Evolutionary conservation across 2,797 vertebrate genomes (phyloP).

Genomic region (Girardinus metallicus): DNA sequence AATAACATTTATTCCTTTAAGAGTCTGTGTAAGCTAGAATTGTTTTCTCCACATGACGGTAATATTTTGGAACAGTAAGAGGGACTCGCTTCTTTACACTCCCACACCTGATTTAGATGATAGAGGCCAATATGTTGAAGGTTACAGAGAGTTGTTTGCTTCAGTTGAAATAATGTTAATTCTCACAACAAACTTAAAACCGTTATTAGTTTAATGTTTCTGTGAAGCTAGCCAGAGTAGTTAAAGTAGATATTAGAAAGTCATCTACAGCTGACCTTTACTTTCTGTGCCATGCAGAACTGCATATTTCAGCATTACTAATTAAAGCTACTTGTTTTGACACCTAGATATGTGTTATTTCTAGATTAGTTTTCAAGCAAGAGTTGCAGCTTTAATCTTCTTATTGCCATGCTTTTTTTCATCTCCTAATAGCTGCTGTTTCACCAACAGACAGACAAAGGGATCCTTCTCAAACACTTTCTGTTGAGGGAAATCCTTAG

Average conservation of each 20-base stretch:
- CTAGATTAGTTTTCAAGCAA: conserved; percentile 21
- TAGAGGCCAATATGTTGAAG: background rate
- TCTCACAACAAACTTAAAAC: background rate
- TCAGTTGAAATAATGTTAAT: background rate
- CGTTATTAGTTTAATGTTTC: background rate
- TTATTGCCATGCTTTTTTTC: conserved; percentile 23
- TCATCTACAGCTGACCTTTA: conserved; percentile 1
- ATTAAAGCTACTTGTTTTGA: conserved; percentile 34
- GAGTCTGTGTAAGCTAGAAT: background rate
- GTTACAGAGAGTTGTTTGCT: background rate
- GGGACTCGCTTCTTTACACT: background rate
- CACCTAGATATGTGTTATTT: conserved; percentile 28
- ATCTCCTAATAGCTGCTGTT: conserved; percentile 15
- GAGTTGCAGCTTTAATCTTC: conserved; percentile 14
- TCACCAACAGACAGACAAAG: conserved; percentile 24
- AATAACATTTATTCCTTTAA: background rate
- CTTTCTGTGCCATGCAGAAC: conserved; percentile 10
- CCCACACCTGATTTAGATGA: background rate
- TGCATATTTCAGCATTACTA: conserved; percentile 34
- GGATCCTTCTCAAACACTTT: background rate
- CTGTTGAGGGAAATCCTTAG: conserved; percentile 25
- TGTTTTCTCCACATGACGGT: background rate
- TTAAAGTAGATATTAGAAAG: background rate
- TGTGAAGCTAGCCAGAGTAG: background rate
- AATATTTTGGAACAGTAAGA: background rate